phyloP scores from a whole-genome alignment of 1,140 invertebrate genomes.

The Drosophila elegans region DNA sequence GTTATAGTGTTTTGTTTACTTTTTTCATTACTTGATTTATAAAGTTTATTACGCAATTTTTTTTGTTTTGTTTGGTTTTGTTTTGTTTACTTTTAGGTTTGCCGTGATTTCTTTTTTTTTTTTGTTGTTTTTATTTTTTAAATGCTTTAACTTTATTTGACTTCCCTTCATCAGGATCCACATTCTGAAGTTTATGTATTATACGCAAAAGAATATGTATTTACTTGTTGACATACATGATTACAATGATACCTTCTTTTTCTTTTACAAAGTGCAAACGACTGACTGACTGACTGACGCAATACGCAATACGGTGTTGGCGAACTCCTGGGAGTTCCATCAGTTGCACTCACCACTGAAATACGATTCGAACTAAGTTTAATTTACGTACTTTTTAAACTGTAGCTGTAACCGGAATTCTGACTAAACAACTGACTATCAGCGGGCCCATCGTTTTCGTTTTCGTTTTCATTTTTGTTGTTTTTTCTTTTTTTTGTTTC shows the following conservation, averaged over 20 bases:
- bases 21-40: constrained; percentile 66
- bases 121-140: constrained; percentile 67
- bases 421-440: constrained; percentile 64
- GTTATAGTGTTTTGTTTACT: constrained; percentile 67
- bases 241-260: constrained; percentile 50
- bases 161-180: constrained; percentile 67
- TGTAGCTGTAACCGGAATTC: constrained; percentile 64
- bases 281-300: constrained; percentile 32
- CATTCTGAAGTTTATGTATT: constrained; percentile 47
- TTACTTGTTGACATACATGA: constrained; percentile 47
- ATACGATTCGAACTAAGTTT: constrained; percentile 66
- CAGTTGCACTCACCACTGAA: constrained; percentile 33
- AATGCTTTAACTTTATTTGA: constrained; percentile 81
- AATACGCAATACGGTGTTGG: constrained; percentile 18
- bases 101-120: constrained; percentile 54
- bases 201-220: constrained; percentile 48
- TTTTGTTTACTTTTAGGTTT: constrained; percentile 61
- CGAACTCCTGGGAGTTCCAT: constrained; percentile 4
- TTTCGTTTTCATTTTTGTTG: constrained; percentile 30
- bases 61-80: constrained; percentile 55
- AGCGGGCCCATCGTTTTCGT: constrained; percentile 57
- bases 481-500: constrained; percentile 27
- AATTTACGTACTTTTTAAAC: constrained; percentile 72
- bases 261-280: constrained; percentile 48
- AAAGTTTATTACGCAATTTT: constrained; percentile 57